Base-by-base conservation (phyloP, 2,888 invertebrate genomes). In the Dicranocentrus wangi region DNA sequence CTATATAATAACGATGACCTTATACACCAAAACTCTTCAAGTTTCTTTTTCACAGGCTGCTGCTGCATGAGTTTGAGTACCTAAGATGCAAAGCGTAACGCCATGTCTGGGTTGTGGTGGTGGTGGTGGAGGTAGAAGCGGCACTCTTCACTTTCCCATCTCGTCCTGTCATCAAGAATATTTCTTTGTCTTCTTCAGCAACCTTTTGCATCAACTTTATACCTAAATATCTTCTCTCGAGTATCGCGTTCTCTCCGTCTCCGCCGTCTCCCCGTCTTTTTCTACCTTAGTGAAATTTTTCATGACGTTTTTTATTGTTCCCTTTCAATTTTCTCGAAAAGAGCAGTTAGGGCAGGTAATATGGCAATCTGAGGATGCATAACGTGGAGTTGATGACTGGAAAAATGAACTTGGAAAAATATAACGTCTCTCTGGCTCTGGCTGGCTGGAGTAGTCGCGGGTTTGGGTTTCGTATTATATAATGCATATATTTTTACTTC, bases 121-220 rank as follows among this genome's bases (percentile, higher is more conserved):
- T n/a, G n/a, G 25, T n/a, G 2, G 32, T 2, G 32, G 10, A 32
- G 32, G 3, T 5, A 17, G 47, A 5, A 47, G 3, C 61, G 32
- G 42, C 23, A 42, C 55, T 47, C 63, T 65, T 65, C 53, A 55
- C 63, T 65, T 63, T 63, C 51, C 32, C 73, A 65, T 73, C 73
- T 65, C 25, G 55, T 39, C 73, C 55, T 65, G 73, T 65, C 73
- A 73, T 73, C 73, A 73, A 21, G 60, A 53, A 23, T 51, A 55
- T 53, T 72, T 65, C 61, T 61, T 71, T 70, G 70, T 39, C 58
- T 70, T 39, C 21, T 2, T 17, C 61, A 13, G 19, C 32, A 28
- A 32, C 32, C 53, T 39, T 63, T 47, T n/a, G 25, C 21, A 43
- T 65, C 21, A n/a, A 5, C 32, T 32, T 5, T 7, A n/a, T 47